phyloP scores from a whole-genome alignment of 2,888 invertebrate species.

The Epinotia bilunana region DNA sequence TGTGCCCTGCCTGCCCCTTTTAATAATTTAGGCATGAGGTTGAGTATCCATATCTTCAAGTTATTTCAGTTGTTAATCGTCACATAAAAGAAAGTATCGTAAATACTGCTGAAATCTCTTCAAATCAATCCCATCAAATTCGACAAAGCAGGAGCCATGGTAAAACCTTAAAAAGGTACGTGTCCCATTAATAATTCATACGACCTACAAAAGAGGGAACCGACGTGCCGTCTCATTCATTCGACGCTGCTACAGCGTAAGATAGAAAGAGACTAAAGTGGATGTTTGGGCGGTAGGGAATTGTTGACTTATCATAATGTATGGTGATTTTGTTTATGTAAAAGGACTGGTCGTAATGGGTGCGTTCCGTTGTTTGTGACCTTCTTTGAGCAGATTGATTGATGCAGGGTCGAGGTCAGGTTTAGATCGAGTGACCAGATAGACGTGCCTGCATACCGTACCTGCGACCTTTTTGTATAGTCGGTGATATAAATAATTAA shows the following conservation, averaged over 20 bases:
- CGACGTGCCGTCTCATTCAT: neutral
- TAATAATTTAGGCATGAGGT: too few species aligned
- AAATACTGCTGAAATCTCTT: neutral
- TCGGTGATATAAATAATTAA: too few species aligned
- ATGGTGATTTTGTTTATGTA: neutral
- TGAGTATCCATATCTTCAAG: too few species aligned
- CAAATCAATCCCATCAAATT: slow-evolving; percentile 1
- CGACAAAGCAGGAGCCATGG: neutral
- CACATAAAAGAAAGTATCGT: neutral
- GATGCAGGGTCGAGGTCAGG: neutral
- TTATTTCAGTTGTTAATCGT: too few species aligned
- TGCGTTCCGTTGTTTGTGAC: neutral
- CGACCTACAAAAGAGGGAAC: neutral
- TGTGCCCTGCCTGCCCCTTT: too few species aligned
- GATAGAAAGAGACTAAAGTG: neutral
- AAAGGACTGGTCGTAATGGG: neutral
- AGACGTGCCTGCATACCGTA: too few species aligned
- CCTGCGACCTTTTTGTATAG: too few species aligned
- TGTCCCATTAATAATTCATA: slow-evolving; percentile 4
- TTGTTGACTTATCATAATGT: slow-evolving; percentile 5
- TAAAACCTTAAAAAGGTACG: neutral
- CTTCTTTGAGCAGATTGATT: neutral
- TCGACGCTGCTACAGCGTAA: neutral
- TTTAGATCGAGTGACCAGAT: neutral
- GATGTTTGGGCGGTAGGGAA: neutral